Evolutionary conservation across 2,113 vertebrate genomes (phyloP).

Genomic region (Notothenia rossii): DNA sequence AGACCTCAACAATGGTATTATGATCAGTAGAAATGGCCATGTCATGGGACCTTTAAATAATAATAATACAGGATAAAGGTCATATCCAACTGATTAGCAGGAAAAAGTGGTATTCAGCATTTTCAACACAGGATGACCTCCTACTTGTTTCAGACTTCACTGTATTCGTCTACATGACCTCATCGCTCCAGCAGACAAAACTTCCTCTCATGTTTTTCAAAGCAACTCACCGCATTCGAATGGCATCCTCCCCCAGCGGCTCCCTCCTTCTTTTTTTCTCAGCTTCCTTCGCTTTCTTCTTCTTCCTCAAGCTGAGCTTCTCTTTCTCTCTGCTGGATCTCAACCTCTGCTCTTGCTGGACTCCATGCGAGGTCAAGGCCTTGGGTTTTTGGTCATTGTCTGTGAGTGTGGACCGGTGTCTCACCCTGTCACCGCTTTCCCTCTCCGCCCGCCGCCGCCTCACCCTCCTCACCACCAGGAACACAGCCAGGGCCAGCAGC

Average conservation of each 20-base stretch:
- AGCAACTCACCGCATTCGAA: conserved; percentile 86
- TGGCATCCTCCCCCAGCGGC: conserved; percentile 91
- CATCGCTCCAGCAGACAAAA: conserved; percentile 26
- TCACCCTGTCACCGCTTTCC: conserved; percentile 56
- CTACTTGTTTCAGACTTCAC: not conserved
- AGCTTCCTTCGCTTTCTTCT: conserved; percentile 83
- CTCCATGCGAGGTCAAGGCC: conserved; percentile 47
- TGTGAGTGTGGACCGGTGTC: conserved; percentile 59
- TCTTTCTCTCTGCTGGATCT: conserved; percentile 72
- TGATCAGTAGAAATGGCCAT: no score
- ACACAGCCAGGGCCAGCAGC: conserved; percentile 69
- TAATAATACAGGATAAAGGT: not conserved
- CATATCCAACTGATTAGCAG: not conserved
- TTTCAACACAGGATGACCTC: conserved; percentile 9
- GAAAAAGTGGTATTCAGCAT: not conserved
- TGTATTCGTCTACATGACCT: conserved; percentile 29
- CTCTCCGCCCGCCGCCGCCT: conserved; percentile 71
- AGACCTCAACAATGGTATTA: no score
- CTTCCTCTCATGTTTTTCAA: conserved; percentile 23
- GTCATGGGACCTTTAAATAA: no score
- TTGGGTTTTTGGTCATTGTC: conserved; percentile 63
- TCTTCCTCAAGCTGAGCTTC: conserved; percentile 76
- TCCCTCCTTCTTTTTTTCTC: conserved; percentile 86
- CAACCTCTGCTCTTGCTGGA: conserved; percentile 65
- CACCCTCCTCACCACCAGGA: conserved; percentile 82